Evolutionary conservation across 2,888 invertebrate genomes (phyloP), one percentile per base, ranked within the genome.

Genomic region (Pasiphila rectangulata): DNA sequence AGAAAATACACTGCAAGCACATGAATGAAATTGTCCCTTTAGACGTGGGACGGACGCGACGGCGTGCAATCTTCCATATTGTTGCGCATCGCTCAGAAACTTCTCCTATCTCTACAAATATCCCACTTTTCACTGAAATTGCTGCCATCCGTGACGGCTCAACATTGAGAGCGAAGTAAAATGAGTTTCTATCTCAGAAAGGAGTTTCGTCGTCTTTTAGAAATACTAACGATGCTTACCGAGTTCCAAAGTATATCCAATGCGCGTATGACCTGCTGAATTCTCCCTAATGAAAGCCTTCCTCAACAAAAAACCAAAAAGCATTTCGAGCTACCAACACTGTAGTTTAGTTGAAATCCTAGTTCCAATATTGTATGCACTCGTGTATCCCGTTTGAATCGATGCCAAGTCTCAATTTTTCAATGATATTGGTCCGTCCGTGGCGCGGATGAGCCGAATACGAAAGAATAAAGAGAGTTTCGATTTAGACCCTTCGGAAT

Each of bases 361-460:
- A 29, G 27, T 24, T 35, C n/a, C 23, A 24, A 49, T 44, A 40
- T 40, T 43, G 23, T 12, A 35, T 39, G 44, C 48, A 30, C 39
- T 23, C 39, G 24, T 21, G 37, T 48, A 51, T 49, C 46, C 36
- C 44, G 53, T 51, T 54, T 57, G 57, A 57, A 49, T 41, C 55
- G 50, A 42, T 51, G 57, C 57, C 57, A 57, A 55, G 44, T 55
- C 46, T 51, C 48, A 38, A 57, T 55, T 53, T 57, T 57, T 57
- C 53, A 55, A 48, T 46, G 51, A 53, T 57, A 57, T 55, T 46
- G 57, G 42, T 41, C 40, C 41, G 29, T 10, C 10, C 41, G 41
- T 20, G 38, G 17, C 51, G 42, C 35, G 43, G 20, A 21, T 13
- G 32, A 40, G 10, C 29, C 42, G 45, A 45, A 44, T 40, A 37